Evolutionary conservation across 2,113 vertebrate genomes (phyloP).

Genomic region (Anas platyrhynchos): DNA sequence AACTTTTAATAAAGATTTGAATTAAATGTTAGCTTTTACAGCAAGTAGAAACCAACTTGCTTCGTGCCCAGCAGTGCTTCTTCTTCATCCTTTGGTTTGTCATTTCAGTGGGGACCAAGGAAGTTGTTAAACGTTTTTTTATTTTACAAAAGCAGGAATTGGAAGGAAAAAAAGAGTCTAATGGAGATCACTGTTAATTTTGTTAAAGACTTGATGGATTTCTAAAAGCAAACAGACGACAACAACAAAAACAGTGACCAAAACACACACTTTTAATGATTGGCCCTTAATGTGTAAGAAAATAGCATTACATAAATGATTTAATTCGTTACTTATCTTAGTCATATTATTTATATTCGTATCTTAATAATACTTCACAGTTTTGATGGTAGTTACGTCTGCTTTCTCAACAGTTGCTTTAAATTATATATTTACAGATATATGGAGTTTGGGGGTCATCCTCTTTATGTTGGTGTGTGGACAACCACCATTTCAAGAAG

Average conservation of each 20-base stretch:
- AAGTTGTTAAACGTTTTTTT: background rate
- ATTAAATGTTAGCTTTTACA: background rate
- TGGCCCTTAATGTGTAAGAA: background rate
- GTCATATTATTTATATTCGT: too few relatives aligned
- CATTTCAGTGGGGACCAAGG: background rate
- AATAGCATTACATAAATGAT: background rate
- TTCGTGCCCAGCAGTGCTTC: background rate
- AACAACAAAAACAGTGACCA: background rate
- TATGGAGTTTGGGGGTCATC: conserved; percentile 98
- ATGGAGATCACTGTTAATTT: background rate
- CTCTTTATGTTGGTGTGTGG: conserved; percentile 98
- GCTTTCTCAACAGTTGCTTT: background rate
- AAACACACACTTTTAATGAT: background rate
- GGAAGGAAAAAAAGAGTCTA: background rate
- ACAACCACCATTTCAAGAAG: conserved; percentile 97
- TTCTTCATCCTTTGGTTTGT: background rate
- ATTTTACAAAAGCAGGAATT: background rate
- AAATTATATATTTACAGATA: conserved; percentile 80
- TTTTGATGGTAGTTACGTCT: background rate
- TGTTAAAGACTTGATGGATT: background rate
- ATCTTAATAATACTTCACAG: background rate
- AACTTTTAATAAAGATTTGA: background rate
- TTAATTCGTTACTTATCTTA: background rate
- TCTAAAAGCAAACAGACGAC: background rate
- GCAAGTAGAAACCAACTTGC: background rate